Evolutionary conservation across 1,140 invertebrate genomes (phyloP).

Genomic region (Bradysia coprophila): DNA sequence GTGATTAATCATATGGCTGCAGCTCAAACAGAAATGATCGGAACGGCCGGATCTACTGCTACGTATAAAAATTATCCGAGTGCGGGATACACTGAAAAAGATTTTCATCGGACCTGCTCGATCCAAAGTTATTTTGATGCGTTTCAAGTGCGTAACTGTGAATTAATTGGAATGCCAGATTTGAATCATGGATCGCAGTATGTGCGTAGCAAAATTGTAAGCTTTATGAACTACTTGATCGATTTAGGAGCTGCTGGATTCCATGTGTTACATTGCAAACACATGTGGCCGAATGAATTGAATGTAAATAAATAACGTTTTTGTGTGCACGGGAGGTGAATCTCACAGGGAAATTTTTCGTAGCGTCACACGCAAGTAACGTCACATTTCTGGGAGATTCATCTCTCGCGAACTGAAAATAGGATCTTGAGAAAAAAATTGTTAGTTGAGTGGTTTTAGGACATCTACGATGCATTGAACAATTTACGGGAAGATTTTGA

Average conservation of each 20-base stretch:
- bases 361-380: too few species aligned
- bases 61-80: slow-evolving; percentile 25
- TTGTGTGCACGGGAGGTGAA: too few species aligned
- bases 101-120: slow-evolving; percentile 32
- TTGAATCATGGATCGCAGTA: slow-evolving; percentile 39
- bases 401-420: too few species aligned
- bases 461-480: slow-evolving; percentile 12
- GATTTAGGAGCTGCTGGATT: slow-evolving; percentile 60
- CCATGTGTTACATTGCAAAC: slow-evolving; percentile 52
- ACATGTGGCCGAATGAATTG: slow-evolving; percentile 63
- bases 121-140: slow-evolving; percentile 27
- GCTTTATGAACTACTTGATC: slow-evolving; percentile 46
- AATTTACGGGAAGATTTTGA: slow-evolving; percentile 37
- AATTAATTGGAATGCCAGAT: slow-evolving; percentile 47
- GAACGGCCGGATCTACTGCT: slow-evolving; percentile 30
- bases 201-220: slow-evolving; percentile 43
- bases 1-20: slow-evolving; percentile 61
- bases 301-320: slow-evolving; percentile 7
- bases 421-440: too few species aligned
- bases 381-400: too few species aligned
- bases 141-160: slow-evolving; percentile 46
- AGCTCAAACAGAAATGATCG: slow-evolving; percentile 11
- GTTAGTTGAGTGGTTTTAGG: too few species aligned
- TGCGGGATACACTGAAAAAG: slow-evolving; percentile 25
- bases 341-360: too few species aligned